phyloP scores from a whole-genome alignment of 2,797 vertebrate genomes.

The Peromyscus melanophrys region DNA sequence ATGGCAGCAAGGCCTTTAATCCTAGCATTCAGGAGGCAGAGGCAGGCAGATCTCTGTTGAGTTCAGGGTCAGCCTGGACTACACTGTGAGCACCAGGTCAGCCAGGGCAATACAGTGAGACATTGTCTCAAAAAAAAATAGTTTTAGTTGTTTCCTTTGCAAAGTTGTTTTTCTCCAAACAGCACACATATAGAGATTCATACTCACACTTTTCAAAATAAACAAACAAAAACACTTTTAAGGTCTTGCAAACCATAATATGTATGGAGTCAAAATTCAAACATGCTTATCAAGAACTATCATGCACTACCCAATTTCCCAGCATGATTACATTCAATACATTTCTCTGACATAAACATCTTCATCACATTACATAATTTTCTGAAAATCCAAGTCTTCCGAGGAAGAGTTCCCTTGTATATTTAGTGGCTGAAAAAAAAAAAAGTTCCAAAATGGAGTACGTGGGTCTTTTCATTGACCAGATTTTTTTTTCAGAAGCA shows the following conservation, averaged over 20 bases:
- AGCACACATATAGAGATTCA: conserved; percentile 4
- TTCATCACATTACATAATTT: neutral
- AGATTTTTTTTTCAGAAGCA: conserved; percentile 14
- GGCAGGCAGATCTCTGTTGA: neutral
- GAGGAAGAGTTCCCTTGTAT: neutral
- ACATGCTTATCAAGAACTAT: neutral
- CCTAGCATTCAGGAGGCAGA: neutral
- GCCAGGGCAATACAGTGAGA: neutral
- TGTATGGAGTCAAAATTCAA: neutral
- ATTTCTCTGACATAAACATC: conserved; percentile 6
- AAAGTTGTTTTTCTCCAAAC: neutral
- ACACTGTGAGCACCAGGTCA: neutral
- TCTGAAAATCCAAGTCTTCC: neutral
- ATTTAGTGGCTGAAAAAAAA: neutral
- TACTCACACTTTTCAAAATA: conserved; percentile 43
- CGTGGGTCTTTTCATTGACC: neutral
- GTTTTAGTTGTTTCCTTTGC: conserved; percentile 52
- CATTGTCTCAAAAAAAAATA: neutral
- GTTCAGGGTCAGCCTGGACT: neutral
- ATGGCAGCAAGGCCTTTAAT: neutral
- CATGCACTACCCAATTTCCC: conserved; percentile 3
- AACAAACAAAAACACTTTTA: neutral
- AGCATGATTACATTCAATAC: neutral
- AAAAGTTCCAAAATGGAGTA: neutral
- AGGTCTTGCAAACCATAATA: neutral